Evolutionary conservation across 2,797 vertebrate species (phyloP).

Genomic region (Coluber constrictor): DNA sequence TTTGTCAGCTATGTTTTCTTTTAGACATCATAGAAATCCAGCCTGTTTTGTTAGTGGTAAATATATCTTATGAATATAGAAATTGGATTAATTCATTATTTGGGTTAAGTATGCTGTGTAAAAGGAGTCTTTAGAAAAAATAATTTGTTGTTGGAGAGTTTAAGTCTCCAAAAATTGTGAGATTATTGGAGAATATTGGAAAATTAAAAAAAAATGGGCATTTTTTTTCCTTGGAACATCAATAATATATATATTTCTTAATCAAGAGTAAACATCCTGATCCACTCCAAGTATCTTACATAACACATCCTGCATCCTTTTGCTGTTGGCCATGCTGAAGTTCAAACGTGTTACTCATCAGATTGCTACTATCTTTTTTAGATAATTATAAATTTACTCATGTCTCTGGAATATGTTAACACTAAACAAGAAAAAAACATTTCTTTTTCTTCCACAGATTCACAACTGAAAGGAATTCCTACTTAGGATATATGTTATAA

Average conservation of each 20-base stretch:
- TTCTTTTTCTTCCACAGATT: not conserved
- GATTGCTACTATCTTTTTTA: not conserved
- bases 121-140: not conserved
- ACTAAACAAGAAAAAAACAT: not conserved
- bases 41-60: not conserved
- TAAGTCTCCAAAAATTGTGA: not conserved
- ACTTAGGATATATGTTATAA: not conserved
- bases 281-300: not conserved
- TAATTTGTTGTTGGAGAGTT: not conserved
- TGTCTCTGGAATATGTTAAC: not conserved
- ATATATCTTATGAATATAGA: not conserved
- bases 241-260: not conserved
- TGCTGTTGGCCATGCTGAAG: not conserved
- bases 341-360: not conserved
- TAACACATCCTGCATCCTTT: not conserved
- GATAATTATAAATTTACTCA: not conserved
- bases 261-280: not conserved
- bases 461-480: not conserved
- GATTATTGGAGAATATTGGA: not conserved
- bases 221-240: not conserved
- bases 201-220: not conserved
- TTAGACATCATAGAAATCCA: not conserved
- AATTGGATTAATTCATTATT: not conserved
- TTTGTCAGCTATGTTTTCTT: not conserved
- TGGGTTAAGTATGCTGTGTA: not conserved